Conservation (phyloP, 1,140 invertebrate genomes). For the Nilaparvata lugens region DNA sequence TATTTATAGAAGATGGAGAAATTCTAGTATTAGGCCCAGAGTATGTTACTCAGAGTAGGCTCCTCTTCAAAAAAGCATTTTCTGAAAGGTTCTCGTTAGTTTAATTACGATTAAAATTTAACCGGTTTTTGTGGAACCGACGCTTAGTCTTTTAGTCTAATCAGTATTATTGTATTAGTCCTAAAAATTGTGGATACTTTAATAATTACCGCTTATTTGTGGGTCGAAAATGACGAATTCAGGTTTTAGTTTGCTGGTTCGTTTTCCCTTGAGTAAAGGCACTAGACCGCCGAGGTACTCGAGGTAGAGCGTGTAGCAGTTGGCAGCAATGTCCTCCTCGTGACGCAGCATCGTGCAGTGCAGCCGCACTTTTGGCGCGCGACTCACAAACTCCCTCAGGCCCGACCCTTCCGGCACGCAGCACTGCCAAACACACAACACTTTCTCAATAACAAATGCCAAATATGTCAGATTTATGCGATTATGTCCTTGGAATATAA, state of each 20-base stretch:
- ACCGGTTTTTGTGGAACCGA: too few species aligned
- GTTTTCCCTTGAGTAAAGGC: conserved; percentile 88
- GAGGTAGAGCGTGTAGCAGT: conserved; percentile 88
- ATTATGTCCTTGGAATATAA: too few species aligned
- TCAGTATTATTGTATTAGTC: too few species aligned
- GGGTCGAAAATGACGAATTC: conserved; percentile 98
- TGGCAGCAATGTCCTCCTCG: conserved; percentile 58
- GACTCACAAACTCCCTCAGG: conserved; percentile 85
- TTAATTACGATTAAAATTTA: too few species aligned
- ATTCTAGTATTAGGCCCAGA: too few species aligned
- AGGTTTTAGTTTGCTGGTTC: conserved; percentile 92
- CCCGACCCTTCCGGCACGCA: conserved; percentile 83
- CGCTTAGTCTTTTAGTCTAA: too few species aligned
- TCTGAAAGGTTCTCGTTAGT: too few species aligned
- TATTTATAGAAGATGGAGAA: too few species aligned
- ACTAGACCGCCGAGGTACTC: conserved; percentile 94
- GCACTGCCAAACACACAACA: conserved; percentile 51
- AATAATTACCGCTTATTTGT: conserved; percentile 65
- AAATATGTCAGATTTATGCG: not conserved
- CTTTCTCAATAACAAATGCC: too few species aligned
- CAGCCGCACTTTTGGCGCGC: conserved; percentile 75
- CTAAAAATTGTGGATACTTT: too few species aligned
- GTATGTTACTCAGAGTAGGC: too few species aligned
- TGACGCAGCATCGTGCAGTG: conserved; percentile 96
- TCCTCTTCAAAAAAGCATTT: too few species aligned